These are phyloP conservation scores for Amia ocellicauda DNA, from an alignment of 2,113 vertebrate species.

Conservation along the genomic window DNA sequence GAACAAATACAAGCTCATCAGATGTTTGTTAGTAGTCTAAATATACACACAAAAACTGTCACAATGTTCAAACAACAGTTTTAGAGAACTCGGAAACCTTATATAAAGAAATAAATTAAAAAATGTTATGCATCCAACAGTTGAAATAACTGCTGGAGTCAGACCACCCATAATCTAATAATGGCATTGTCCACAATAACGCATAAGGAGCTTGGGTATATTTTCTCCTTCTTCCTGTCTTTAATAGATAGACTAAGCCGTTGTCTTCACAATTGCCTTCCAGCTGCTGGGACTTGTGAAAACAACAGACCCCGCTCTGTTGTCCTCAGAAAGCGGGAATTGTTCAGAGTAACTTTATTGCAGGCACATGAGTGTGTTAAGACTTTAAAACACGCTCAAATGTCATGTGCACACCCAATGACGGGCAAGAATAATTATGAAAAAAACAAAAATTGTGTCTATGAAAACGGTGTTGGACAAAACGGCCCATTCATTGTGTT, in stretches of 20 bases:
- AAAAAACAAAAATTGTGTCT: conserved; percentile 84
- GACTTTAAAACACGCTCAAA: conserved; percentile 83
- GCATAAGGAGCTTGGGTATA: conserved; percentile 67
- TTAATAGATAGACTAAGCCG: conserved; percentile 79
- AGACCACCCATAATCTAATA: conserved; percentile 68
- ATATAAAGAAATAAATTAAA: conserved; percentile 19
- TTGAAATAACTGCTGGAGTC: conserved; percentile 43
- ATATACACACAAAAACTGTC: not conserved
- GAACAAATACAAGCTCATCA: not conserved
- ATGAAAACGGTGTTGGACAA: conserved; percentile 74
- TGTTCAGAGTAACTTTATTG: conserved; percentile 85
- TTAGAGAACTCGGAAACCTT: no score
- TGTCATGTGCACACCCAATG: conserved; percentile 86
- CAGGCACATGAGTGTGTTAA: conserved; percentile 85
- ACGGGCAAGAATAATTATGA: conserved; percentile 80
- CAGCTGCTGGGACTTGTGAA: conserved; percentile 81
- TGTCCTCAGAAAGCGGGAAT: conserved; percentile 83
- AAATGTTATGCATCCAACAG: conserved; percentile 27
- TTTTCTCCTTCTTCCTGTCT: conserved; percentile 75
- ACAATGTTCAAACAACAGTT: conserved; percentile 18
- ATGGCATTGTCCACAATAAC: conserved; percentile 67
- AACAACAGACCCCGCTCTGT: conserved; percentile 90
- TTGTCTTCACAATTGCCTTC: conserved; percentile 84
- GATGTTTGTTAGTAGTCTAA: conserved; percentile 2
- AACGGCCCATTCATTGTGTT: conserved; percentile 93